These are phyloP conservation scores for Campylorhamphus procurvoides DNA, from an alignment of 2,113 vertebrate species.

Conservation along the genomic window DNA sequence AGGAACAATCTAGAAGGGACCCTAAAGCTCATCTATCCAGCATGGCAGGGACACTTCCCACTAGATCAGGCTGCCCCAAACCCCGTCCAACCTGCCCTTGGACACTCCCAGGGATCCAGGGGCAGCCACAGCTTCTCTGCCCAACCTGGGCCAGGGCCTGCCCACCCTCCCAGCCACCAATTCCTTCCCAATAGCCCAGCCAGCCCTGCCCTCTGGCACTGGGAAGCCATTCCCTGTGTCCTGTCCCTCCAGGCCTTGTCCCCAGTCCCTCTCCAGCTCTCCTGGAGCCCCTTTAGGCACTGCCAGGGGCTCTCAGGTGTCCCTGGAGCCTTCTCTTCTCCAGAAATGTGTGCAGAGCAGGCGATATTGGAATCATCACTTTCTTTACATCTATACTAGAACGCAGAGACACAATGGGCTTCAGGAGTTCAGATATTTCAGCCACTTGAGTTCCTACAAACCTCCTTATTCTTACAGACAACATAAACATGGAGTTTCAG, in stretches of 20 bases:
- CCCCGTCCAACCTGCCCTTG: not conserved
- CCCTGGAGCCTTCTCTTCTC: not conserved
- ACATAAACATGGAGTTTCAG: not conserved
- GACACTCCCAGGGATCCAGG: not conserved
- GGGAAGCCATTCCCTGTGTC: not conserved
- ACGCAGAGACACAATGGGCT: rapidly evolving
- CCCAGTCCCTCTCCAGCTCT: not conserved
- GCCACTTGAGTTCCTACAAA: not conserved
- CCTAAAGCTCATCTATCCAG: not conserved
- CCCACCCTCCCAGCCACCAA: not conserved
- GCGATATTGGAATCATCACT: not conserved
- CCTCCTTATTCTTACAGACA: not conserved
- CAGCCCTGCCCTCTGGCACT: not conserved
- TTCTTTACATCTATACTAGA: not conserved
- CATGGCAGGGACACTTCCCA: not conserved
- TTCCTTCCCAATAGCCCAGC: not conserved
- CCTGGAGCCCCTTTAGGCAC: not conserved
- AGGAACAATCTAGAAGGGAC: not conserved
- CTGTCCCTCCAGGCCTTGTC: not conserved
- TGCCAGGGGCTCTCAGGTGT: not conserved
- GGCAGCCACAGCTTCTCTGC: not conserved
- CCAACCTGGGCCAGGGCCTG: not conserved
- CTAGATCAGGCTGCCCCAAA: not conserved
- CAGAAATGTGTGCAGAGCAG: not conserved
- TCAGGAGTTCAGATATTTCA: not conserved